These are phyloP conservation scores for Coptodon rendalli DNA, from an alignment of 2,113 vertebrate species.

Conservation along the genomic window DNA sequence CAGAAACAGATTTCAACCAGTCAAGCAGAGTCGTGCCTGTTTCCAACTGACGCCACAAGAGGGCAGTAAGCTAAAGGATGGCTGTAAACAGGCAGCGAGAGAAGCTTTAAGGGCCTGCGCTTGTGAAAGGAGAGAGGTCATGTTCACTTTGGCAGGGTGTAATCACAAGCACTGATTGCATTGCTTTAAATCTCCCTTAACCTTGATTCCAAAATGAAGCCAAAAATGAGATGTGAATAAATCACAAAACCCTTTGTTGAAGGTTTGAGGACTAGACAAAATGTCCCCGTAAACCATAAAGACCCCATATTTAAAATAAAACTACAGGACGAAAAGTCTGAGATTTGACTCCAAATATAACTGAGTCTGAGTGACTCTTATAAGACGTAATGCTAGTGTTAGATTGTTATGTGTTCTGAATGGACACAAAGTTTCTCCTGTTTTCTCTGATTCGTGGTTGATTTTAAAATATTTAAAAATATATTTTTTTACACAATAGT, in stretches of 20 bases:
- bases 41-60: not conserved
- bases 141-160: not conserved
- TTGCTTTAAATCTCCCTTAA: not conserved
- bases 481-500: not conserved
- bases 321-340: fast-evolving
- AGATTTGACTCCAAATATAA: not conserved
- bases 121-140: not conserved
- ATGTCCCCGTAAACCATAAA: not conserved
- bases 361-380: not conserved
- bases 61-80: not conserved
- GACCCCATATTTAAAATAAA: not conserved
- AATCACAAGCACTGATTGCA: not conserved
- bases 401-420: not conserved
- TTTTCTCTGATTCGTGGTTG: not conserved
- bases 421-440: not conserved
- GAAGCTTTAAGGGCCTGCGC: not conserved
- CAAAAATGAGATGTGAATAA: not conserved
- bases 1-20: not conserved
- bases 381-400: not conserved
- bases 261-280: not conserved
- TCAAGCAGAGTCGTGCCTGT: fast-evolving
- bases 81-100: not conserved
- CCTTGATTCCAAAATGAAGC: not conserved
- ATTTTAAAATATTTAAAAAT: not conserved
- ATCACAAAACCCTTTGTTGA: not conserved